Percentiles rank a stretch among this genome's conserved stretches.
phyloP scores from a whole-genome alignment of 2,113 vertebrate species.

The Lophura nycthemera region DNA sequence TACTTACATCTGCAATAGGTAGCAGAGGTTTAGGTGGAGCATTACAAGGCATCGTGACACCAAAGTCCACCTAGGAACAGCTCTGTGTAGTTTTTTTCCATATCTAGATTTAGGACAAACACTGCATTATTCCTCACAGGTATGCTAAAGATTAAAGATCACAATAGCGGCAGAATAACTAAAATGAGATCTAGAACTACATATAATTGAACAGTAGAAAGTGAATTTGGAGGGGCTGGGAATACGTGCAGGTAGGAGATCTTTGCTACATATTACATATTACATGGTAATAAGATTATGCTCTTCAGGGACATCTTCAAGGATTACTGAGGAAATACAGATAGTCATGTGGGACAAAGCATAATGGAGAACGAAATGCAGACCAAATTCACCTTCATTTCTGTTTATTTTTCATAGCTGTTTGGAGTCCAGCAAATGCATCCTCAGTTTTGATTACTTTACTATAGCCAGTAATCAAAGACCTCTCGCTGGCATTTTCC shows the following conservation, averaged over 20 bases:
- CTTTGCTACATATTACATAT: background rate
- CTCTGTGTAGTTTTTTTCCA: background rate
- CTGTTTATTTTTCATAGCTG: background rate
- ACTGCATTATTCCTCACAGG: background rate
- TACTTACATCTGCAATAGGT: background rate
- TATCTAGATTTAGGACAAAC: background rate
- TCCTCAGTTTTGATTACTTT: background rate
- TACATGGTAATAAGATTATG: background rate
- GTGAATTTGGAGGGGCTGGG: background rate
- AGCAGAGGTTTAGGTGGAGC: background rate
- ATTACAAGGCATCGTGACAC: background rate
- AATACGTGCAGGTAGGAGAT: background rate
- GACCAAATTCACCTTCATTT: background rate
- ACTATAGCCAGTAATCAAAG: background rate
- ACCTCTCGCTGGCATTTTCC: background rate
- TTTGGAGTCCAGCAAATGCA: background rate
- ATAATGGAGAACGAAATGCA: background rate
- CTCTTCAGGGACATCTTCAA: background rate
- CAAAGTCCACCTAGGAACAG: background rate
- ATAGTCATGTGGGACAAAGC: background rate
- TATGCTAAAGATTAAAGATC: background rate
- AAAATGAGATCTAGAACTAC: background rate
- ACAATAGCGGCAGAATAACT: background rate
- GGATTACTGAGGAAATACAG: background rate
- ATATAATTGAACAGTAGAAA: background rate